These are phyloP conservation scores for Nyctibius bracteatus DNA, from an alignment of 2,113 vertebrate genomes.

Conservation along the genomic window DNA sequence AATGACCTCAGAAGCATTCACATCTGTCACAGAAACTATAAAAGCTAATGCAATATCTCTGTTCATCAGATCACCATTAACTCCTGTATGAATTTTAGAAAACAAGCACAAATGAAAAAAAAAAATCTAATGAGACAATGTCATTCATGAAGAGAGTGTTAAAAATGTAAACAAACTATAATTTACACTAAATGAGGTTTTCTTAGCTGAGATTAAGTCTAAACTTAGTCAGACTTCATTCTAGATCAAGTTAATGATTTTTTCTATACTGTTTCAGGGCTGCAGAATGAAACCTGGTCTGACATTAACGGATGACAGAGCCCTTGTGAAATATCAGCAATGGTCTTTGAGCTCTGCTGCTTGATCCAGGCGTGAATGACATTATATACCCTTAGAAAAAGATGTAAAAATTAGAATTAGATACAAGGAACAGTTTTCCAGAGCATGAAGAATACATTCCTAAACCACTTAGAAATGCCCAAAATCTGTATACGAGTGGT, in stretches of 20 bases:
- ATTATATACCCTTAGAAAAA: not conserved
- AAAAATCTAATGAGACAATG: not conserved
- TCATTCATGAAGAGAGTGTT: not conserved
- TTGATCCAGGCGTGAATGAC: not conserved
- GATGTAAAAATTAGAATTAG: not conserved
- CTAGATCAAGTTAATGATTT: not conserved
- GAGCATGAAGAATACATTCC: not conserved
- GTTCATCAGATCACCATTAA: not conserved
- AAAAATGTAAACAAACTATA: not conserved
- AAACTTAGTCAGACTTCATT: not conserved
- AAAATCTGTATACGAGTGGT: not conserved
- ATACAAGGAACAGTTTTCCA: not conserved
- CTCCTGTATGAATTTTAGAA: not conserved
- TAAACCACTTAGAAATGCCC: not conserved
- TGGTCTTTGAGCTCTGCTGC: not conserved
- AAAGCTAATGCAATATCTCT: not conserved
- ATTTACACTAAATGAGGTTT: not conserved
- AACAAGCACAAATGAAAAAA: not conserved
- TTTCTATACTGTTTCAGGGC: not conserved
- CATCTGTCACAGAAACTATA: not conserved
- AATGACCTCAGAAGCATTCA: not conserved
- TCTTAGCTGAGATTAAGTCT: fast-evolving
- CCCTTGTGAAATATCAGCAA: not conserved
- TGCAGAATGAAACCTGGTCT: not conserved
- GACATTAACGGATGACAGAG: not conserved